Evolutionary conservation across 2,888 invertebrate species (phyloP).

Genomic region (Synergus umbraculus): DNA sequence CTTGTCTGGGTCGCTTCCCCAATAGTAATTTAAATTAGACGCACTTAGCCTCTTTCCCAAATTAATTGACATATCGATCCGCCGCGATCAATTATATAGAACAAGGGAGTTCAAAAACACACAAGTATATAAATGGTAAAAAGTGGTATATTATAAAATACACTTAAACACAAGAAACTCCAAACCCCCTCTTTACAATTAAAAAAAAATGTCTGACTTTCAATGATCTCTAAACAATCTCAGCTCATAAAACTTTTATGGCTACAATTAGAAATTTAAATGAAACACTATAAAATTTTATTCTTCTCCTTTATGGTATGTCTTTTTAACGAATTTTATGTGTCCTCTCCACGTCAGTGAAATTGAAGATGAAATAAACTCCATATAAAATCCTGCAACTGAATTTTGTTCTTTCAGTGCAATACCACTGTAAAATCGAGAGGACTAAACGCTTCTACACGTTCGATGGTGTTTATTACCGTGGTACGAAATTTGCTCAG

Average conservation of each 20-base stretch:
- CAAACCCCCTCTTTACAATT: too few relatives aligned
- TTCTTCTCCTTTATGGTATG: neutral
- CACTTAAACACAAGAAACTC: too few relatives aligned
- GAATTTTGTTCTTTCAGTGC: slow-evolving; percentile 25
- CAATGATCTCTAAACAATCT: too few relatives aligned
- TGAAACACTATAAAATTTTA: neutral
- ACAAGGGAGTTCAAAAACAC: too few relatives aligned
- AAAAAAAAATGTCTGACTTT: too few relatives aligned
- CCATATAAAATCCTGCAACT: slow-evolving; percentile 28
- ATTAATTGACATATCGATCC: slow-evolving; percentile 69
- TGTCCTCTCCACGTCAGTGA: neutral
- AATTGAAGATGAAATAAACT: neutral
- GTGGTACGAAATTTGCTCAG: slow-evolving; percentile 47
- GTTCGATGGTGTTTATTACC: slow-evolving; percentile 53
- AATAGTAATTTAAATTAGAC: slow-evolving; percentile 61
- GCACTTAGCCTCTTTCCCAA: slow-evolving; percentile 64
- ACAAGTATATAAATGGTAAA: too few relatives aligned
- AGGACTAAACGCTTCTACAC: slow-evolving; percentile 36
- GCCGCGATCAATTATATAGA: neutral
- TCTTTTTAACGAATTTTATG: neutral
- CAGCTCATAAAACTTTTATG: neutral
- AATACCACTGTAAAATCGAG: slow-evolving; percentile 21
- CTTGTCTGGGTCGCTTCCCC: slow-evolving; percentile 45
- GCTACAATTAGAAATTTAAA: neutral
- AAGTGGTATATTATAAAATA: too few relatives aligned